Evolutionary conservation across 2,888 invertebrate species (phyloP).

Genomic region (Cristatella mucedo): DNA sequence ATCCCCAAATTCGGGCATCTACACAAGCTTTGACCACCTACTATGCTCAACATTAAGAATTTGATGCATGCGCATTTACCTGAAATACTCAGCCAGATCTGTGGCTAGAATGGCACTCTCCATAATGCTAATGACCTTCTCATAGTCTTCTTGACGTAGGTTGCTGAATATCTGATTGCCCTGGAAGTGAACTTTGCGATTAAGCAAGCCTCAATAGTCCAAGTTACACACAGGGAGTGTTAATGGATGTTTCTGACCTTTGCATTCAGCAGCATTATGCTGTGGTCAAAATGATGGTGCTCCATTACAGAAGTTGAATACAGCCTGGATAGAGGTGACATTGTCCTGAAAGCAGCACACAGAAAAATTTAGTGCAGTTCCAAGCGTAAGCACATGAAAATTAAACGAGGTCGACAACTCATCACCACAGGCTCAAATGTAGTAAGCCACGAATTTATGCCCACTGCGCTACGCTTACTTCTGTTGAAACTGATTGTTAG

Average conservation of each 20-base stretch:
- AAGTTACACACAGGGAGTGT: too few relatives aligned
- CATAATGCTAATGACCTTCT: slow-evolving; percentile 23
- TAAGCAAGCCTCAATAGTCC: too few relatives aligned
- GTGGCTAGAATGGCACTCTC: slow-evolving; percentile 35
- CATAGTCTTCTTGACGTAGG: slow-evolving; percentile 26
- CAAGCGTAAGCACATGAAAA: too few relatives aligned
- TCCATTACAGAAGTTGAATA: slow-evolving; percentile 36
- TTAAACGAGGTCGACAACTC: too few relatives aligned
- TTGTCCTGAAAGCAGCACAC: slow-evolving; percentile 49
- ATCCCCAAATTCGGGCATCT: neutral
- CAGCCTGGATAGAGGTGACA: slow-evolving; percentile 33
- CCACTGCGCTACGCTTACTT: slow-evolving; percentile 19
- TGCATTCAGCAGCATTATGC: slow-evolving; percentile 47
- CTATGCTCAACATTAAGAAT: too few relatives aligned
- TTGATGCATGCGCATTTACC: slow-evolving; percentile 17
- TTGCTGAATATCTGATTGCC: slow-evolving; percentile 59
- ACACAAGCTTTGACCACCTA: neutral
- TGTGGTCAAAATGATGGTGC: slow-evolving; percentile 38
- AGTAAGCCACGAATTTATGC: too few relatives aligned
- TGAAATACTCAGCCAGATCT: slow-evolving; percentile 35
- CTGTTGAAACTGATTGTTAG: slow-evolving; percentile 34
- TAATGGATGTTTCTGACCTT: slow-evolving; percentile 46
- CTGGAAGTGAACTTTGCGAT: slow-evolving; percentile 27
- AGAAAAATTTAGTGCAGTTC: slow-evolving; percentile 1
- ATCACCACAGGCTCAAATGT: too few relatives aligned